Conservation (phyloP, 2,113 vertebrate genomes). For the Ammodramus savannarum region DNA sequence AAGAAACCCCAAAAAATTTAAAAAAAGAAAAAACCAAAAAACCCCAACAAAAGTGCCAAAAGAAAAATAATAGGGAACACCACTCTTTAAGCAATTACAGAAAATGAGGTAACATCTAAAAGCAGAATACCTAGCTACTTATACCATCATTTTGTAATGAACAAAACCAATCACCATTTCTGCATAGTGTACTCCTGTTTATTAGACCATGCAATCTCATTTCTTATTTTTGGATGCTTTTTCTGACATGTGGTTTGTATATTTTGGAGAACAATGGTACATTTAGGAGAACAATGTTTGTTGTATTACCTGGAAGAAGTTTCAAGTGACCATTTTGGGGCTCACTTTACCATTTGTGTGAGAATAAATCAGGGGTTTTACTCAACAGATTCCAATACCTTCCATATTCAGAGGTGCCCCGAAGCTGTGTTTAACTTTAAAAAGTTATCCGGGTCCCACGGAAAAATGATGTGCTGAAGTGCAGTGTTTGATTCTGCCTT, state of each 20-base stretch:
- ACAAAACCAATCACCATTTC: not conserved
- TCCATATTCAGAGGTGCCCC: not conserved
- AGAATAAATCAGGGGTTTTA: not conserved
- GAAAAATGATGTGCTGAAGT: not conserved
- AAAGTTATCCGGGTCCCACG: not conserved
- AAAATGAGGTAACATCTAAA: not conserved
- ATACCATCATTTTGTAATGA: not conserved
- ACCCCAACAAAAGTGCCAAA: not conserved
- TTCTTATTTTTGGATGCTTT: not conserved
- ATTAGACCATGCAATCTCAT: not conserved
- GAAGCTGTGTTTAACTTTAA: not conserved
- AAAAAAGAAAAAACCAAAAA: not conserved
- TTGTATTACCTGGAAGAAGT: not conserved
- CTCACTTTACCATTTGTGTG: not conserved
- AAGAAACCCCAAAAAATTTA: not conserved
- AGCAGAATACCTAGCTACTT: not conserved
- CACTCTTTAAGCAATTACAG: not conserved
- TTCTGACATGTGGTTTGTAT: not conserved
- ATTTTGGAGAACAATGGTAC: not conserved
- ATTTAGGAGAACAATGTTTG: not conserved
- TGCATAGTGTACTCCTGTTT: not conserved
- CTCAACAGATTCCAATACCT: not conserved
- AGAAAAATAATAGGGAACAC: not conserved
- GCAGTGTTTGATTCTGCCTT: not conserved
- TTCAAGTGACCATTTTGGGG: not conserved